Evolutionary conservation across 2,113 vertebrate genomes (phyloP).

Genomic region (Poicephalus meyeri): DNA sequence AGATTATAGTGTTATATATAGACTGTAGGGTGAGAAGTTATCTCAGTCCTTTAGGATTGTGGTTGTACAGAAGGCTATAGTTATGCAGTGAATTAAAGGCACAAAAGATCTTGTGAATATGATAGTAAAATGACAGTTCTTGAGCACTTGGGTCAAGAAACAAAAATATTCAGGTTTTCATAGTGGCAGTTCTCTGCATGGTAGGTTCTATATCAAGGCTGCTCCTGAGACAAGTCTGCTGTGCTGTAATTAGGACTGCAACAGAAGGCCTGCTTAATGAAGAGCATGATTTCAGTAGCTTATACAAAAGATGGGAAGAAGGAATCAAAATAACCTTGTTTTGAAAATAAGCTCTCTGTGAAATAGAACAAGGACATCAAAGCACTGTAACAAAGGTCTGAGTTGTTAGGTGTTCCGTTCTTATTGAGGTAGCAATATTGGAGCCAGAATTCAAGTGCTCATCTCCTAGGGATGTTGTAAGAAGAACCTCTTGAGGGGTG

Average conservation of each 20-base stretch:
- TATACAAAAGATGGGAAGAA: not conserved
- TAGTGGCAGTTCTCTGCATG: not conserved
- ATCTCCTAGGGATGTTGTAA: not conserved
- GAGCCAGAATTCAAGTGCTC: not conserved
- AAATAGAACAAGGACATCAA: not conserved
- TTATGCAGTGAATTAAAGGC: not conserved
- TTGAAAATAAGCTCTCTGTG: not conserved
- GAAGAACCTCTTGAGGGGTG: not conserved
- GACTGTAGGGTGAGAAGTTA: not conserved
- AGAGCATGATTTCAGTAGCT: not conserved
- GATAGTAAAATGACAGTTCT: constrained; percentile 17
- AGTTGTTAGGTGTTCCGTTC: not conserved
- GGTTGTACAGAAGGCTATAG: not conserved
- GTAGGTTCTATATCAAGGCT: not conserved
- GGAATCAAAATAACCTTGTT: not conserved
- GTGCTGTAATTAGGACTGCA: not conserved
- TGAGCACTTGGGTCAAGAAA: not conserved
- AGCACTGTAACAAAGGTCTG: not conserved
- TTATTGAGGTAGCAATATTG: not conserved
- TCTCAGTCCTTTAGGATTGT: not conserved
- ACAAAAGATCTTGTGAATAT: not conserved
- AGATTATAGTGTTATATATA: not conserved
- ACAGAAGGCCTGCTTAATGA: not conserved
- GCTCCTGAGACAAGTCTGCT: not conserved
- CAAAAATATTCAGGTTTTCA: not conserved